phyloP scores from a whole-genome alignment of 2,888 invertebrate species.

The Tenthredo mesomela region DNA sequence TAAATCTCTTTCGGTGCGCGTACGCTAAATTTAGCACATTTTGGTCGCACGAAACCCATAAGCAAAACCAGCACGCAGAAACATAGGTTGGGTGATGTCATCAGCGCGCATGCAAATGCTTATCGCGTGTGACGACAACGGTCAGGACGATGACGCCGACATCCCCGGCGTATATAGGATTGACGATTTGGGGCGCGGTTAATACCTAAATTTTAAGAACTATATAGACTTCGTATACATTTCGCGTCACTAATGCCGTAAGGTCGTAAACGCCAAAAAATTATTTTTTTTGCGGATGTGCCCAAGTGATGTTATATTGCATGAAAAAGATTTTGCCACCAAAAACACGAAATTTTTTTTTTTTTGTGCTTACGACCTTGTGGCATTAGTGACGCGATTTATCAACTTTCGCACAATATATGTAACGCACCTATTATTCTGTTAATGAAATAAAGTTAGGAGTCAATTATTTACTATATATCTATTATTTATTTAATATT shows the following conservation, averaged over 20 bases:
- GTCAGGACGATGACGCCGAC: slow-evolving; percentile 18
- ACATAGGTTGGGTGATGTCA: slow-evolving; percentile 54
- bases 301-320: no score
- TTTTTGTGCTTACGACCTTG: no score
- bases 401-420: no score
- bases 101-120: slow-evolving; percentile 49
- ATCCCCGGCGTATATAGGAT: background rate
- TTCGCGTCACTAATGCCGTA: background rate
- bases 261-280: no score
- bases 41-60: slow-evolving; percentile 50
- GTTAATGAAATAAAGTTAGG: no score
- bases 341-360: no score
- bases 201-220: background rate
- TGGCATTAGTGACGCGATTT: no score
- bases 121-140: slow-evolving; percentile 49
- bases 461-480: no score
- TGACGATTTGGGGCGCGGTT: slow-evolving; percentile 7
- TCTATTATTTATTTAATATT: background rate
- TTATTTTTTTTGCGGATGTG: no score
- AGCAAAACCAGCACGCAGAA: slow-evolving; percentile 18
- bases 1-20: slow-evolving; percentile 51
- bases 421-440: no score
- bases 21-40: slow-evolving; percentile 54
- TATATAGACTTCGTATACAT: background rate
- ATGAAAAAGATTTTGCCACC: no score